A percentile compares a stretch with the other conserved stretches of the same genome.
Evolutionary conservation across 2,797 vertebrate species (phyloP).

Genomic region (Gallinago solitaria): DNA sequence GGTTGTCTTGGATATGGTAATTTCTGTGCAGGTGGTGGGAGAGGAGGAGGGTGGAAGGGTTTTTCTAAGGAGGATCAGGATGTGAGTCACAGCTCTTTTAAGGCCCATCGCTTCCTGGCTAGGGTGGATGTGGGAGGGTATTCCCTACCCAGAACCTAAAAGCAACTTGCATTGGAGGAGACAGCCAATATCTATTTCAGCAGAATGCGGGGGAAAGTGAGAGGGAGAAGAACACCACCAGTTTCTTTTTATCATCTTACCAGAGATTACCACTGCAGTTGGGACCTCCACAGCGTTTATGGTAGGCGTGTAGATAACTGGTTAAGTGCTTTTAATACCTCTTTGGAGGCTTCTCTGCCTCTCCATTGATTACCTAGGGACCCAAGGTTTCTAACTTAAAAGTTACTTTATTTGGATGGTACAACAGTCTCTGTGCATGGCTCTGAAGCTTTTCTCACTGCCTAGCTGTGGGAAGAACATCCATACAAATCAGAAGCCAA

Average conservation of each 20-base stretch:
- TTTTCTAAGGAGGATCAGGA: not conserved
- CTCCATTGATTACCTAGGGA: not conserved
- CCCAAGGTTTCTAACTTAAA: not conserved
- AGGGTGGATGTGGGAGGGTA: slow-evolving; percentile 30
- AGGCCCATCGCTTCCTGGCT: not conserved
- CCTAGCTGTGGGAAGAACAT: not conserved
- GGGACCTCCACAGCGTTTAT: not conserved
- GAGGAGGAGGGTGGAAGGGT: not conserved
- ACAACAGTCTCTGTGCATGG: not conserved
- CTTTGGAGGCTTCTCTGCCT: not conserved
- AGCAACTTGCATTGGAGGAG: not conserved
- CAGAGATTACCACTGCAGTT: not conserved
- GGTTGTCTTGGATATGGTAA: slow-evolving; percentile 9
- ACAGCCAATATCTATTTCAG: slow-evolving; percentile 24
- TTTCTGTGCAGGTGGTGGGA: not conserved
- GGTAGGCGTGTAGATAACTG: not conserved
- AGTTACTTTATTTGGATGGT: not conserved
- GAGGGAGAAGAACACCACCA: not conserved
- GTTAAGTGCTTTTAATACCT: slow-evolving; percentile 32
- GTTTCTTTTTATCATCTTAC: slow-evolving; percentile 15
- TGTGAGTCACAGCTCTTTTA: slow-evolving; percentile 46
- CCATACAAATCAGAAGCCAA: not conserved
- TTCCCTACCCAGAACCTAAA: slow-evolving; percentile 33
- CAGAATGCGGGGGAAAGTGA: not conserved
- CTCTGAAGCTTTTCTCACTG: not conserved